Base-by-base conservation (phyloP, 2,113 vertebrate genomes). In the Seriola quinqueradiata region DNA sequence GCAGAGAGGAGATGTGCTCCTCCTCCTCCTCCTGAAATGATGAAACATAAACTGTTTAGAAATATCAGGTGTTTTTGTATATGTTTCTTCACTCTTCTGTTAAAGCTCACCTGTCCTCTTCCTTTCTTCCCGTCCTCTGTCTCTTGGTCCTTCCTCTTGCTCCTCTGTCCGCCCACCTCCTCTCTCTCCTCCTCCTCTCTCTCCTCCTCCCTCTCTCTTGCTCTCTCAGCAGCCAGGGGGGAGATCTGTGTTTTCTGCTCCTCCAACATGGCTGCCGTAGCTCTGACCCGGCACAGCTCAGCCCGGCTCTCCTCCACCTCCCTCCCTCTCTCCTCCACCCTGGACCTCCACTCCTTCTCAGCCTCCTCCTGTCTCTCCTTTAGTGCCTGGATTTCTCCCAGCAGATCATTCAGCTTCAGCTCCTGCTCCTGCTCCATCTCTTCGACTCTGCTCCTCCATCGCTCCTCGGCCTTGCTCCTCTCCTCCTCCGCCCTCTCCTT, bases 241-340 rank as follows among this genome's bases (percentile, higher is more conserved):
- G 63, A 55, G 44, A 48, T 54, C n/a, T 48, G 42, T 68, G 55
- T 1, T 63, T 77, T 83, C 83, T 90, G 77, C 59, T 92, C 78
- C 77, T 92, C 90, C 70, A 84, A 10, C 14, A 65, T 54, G 32
- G 79, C 70, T 5, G 21, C 77, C 14, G 8, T 66, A 19, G 79
- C 52, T 84, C 67, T 87, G 70, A 66, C 34, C n/a, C 3, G 46
- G 46, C 34, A 78, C 32, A 87, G 71, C 68, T 89, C 84, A 0
- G 10, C 32, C 14, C 11, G 54, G 14, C 61, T 82, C 68, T 86
- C 77, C 57, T 61, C 36, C 16, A 12, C 17, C 73, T 79, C 65
- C 69, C 16, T 57, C 25, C 5, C 48, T 44, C 3, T 59, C 42
- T 81, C 57, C 69, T 85, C 79, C 59, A 61, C 25, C 50, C 40